Evolutionary conservation across 2,797 vertebrate genomes (phyloP), one percentile per base, ranked within the genome.

Genomic region (Picus viridis): DNA sequence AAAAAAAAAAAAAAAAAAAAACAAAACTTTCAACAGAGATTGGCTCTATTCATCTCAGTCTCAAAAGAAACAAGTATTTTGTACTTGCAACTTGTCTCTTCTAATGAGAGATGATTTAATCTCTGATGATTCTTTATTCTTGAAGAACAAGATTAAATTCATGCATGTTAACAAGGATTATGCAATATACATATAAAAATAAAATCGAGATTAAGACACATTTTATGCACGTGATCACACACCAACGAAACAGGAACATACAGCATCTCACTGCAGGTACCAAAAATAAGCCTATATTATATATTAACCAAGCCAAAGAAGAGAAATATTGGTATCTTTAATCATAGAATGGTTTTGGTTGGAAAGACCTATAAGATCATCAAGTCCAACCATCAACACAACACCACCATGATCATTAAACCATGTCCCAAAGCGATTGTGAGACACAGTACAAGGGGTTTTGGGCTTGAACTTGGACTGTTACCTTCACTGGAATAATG

Each of bases 21-120:
- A 58, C 30, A 32, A 36, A 68, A 63, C 22, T 85, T 68, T 59
- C 32, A 79, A 82, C 8, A 83, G 62, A 89, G 95, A 92, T 58
- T 67, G 23, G 27, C 63, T 83, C 58, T 71, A 85, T 43, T 89
- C 69, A 75, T 89, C 57, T 90, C 90, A 86, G 73, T 85, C 84
- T 94, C 90, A 91, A 72, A 92, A 89, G 71, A 90, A 93, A 89
- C 51, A 79, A 92, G 51, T 53, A 76, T 89, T 93, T 72, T 88
- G 76, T 53, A 61, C 36, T 86, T 93, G 68, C 26, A 95, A 64
- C 7, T 92, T 78, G 26, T 67, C 89, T 88, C 62, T 86, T 87
- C 75, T 89, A 85, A 41, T 57, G 39, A 77, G 57, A 93, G 43
- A 49, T 65, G 7, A 62, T 32, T 82, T 81, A 61, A 85, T n/a